Evolutionary conservation across 2,797 vertebrate species (phyloP), one percentile per base, ranked within the genome.

Genomic region (Pachyuromys duprasi): DNA sequence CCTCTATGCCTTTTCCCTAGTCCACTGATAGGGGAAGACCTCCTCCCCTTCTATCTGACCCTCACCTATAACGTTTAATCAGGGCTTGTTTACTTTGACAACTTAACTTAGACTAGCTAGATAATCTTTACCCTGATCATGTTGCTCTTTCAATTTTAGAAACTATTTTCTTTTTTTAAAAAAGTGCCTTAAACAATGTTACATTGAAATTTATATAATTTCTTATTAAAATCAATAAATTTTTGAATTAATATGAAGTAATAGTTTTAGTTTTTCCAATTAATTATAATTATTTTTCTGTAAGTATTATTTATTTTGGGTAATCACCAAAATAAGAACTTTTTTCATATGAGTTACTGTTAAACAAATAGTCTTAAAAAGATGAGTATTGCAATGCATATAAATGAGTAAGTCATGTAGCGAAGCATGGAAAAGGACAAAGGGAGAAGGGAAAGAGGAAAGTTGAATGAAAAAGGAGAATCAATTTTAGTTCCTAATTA

Each of bases 141-240:
- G 5, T n/a, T 95, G 74, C 14, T 89, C n/a, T 87, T 49, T 83
- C 15, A 33, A 14, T 86, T 82, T 74, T 62, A 80, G 14, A 5
- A 92, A 78, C 22, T 14, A 78, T 55, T 49, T 89, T 76, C 62
- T 24, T 53, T 14, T 7, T 63, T 53, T 7, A 13, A 82, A 79
- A 82, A 84, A 89, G 57, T 15, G 57, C 9, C 42, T 74, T 75
- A 87, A 79, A 84, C 1, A 95, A 81, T 72, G 18, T 7, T 83
- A 26, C n/a, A 79, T 42, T 93, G 39, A 84, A 90, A 55, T 12
- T 15, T 84, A 6, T 60, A 83, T 5, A 7, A 6, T n/a, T 86
- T 86, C 20, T 53, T 39, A 76, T 92, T 84, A 95, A 93, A 94
- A 94, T 31, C n/a, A 80, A 95, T 83, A 84, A 22, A 94, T 42